phyloP scores from a whole-genome alignment of 2,797 vertebrate genomes.

The Amblyraja radiata region DNA sequence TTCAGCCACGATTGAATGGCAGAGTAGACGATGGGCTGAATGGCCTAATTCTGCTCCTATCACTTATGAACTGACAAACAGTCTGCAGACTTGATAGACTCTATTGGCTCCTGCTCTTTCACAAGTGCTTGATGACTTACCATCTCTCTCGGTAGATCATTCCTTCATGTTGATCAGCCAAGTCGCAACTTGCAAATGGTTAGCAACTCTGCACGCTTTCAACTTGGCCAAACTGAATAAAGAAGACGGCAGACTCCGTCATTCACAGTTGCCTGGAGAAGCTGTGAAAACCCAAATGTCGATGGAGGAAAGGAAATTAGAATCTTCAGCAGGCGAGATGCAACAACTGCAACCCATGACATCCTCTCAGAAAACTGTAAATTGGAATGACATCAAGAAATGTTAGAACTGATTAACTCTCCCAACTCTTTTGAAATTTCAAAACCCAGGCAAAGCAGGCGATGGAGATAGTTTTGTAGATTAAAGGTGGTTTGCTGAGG shows the following conservation, averaged over 20 bases:
- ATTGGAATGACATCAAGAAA: conserved; percentile 13
- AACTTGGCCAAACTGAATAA: neutral
- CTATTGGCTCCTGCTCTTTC: no score
- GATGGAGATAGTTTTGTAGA: neutral
- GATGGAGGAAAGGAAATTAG: conserved; percentile 26
- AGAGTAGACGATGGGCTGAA: no score
- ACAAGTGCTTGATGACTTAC: no score
- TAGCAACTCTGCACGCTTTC: neutral
- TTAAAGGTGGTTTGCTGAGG: neutral
- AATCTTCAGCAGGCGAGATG: conserved; percentile 27
- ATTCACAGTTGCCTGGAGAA: conserved; percentile 21
- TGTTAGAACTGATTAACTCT: neutral
- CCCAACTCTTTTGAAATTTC: neutral
- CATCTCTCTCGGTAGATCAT: neutral
- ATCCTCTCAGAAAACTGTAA: conserved; percentile 21
- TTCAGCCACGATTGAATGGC: no score
- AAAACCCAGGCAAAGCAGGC: neutral
- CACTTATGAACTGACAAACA: no score
- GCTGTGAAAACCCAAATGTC: conserved; percentile 19
- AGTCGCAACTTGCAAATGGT: neutral
- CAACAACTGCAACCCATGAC: neutral
- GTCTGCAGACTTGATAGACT: no score
- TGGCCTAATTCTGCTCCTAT: no score
- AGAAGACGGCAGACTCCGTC: neutral
- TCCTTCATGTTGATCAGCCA: neutral